phyloP scores from a whole-genome alignment of 2,113 vertebrate species.

The Phyllostomus hastatus region DNA sequence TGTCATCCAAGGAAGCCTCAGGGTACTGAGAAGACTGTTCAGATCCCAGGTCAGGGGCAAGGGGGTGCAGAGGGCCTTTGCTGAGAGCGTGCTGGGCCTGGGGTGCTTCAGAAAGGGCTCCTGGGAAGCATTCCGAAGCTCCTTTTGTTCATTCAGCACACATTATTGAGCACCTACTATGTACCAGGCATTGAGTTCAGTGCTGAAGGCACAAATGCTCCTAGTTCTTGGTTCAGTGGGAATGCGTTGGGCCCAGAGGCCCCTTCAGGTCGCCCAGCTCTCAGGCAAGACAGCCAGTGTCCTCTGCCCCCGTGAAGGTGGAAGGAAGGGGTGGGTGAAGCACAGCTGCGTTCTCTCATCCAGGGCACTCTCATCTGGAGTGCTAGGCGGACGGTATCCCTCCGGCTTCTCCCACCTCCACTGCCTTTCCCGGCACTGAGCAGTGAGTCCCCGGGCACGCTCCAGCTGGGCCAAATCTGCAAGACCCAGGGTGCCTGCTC shows the following conservation, averaged over 20 bases:
- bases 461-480: neutral
- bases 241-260: neutral
- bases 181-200: neutral
- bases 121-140: accelerated
- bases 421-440: neutral
- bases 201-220: neutral
- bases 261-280: neutral
- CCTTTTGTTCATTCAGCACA: neutral
- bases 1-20: neutral
- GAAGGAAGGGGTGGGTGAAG: neutral
- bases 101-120: neutral
- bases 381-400: accelerated
- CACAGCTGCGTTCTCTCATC: neutral
- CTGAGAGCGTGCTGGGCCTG: neutral
- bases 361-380: neutral
- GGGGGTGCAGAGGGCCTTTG: neutral
- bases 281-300: neutral
- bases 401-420: neutral
- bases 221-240: neutral
- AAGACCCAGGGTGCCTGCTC: neutral
- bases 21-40: neutral
- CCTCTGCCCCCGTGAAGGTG: neutral
- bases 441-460: neutral
- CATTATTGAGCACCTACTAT: neutral
- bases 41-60: neutral